Percentiles rank a stretch among this genome's conserved stretches.
Conservation (phyloP, 2,888 invertebrate genomes). For the Stegophylla sp. region DNA sequence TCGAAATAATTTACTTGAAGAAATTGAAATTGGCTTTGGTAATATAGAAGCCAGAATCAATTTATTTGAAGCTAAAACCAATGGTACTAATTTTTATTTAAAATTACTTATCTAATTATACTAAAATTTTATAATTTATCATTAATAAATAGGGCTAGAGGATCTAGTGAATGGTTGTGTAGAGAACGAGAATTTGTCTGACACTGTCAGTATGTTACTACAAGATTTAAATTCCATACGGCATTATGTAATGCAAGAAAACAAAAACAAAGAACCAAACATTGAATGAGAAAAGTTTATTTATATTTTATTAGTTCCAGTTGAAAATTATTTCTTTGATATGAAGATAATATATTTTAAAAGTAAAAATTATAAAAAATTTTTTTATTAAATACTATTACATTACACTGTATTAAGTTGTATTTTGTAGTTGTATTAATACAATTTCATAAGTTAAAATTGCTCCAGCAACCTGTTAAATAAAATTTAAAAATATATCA, state of each 20-base stretch:
- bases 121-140: not conserved
- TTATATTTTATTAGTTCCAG: not conserved
- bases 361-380: not conserved
- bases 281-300: not conserved
- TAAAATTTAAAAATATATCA: slow-evolving; percentile 17
- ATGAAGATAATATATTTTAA: not conserved
- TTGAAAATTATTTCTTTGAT: not conserved
- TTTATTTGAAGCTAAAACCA: slow-evolving; percentile 77
- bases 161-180: slow-evolving; percentile 43
- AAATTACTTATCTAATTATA: not conserved
- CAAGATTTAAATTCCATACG: slow-evolving; percentile 76
- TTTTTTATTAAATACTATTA: not conserved
- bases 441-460: slow-evolving; percentile 62
- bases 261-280: slow-evolving; percentile 38
- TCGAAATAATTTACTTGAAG: slow-evolving; percentile 76
- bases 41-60: slow-evolving; percentile 76
- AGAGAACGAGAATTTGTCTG: slow-evolving; percentile 39
- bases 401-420: slow-evolving; percentile 26
- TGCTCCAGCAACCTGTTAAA: slow-evolving; percentile 61
- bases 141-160: slow-evolving; percentile 25
- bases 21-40: slow-evolving; percentile 78
- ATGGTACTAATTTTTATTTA: not conserved
- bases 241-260: slow-evolving; percentile 35
- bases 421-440: slow-evolving; percentile 61
- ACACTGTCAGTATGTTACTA: slow-evolving; percentile 75